Evolutionary conservation across 2,888 invertebrate species (phyloP), one percentile per base, ranked within the genome.

Genomic region (Trissolcus brochymenae): DNA sequence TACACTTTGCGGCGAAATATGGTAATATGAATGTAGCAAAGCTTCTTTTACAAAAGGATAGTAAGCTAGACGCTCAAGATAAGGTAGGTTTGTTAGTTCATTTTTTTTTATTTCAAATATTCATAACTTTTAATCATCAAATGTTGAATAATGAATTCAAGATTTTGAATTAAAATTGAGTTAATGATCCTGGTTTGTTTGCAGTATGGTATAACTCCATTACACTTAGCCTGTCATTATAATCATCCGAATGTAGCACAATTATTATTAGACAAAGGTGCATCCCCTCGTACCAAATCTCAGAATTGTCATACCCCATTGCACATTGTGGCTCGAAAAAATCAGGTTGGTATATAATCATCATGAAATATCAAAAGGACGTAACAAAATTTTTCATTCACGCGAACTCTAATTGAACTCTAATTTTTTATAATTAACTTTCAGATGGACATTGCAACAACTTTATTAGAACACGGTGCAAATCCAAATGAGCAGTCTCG

Each of bases 261-360:
- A 80, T 90, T 98, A 76, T 91, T 99, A 19, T 90, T 99, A 74
- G 97, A 98, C 85, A 96, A 95, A 90, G 96, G 97, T 81, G 98
- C 98, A 16, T 96, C 96, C 0, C 97, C 98, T 0, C 96, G 98
- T 88, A 94, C 96, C 70, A 92, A 95, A 81, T 98, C 99, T 56
- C 98, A 98, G 92, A 99, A 99, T 90, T 99, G 98, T 2, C 98
- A 99, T 89, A 98, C 98, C 1, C 97, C 99, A 14, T 92, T 99
- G 73, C 99, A 99, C 90, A 98, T 99, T 89, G 98, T 98, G 64
- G 98, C 98, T 57, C 95, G 98, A 85, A 98, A 99, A 91, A 98
- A 99, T 91, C 97, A 97, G 90, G 93, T 93, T 43, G 7, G 41
- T 19, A 46, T 46, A 17, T 1, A 17, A 17, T n/a, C n/a, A 16